Base-by-base conservation (phyloP, 2,888 invertebrate genomes). In the Gortyna flavago region DNA sequence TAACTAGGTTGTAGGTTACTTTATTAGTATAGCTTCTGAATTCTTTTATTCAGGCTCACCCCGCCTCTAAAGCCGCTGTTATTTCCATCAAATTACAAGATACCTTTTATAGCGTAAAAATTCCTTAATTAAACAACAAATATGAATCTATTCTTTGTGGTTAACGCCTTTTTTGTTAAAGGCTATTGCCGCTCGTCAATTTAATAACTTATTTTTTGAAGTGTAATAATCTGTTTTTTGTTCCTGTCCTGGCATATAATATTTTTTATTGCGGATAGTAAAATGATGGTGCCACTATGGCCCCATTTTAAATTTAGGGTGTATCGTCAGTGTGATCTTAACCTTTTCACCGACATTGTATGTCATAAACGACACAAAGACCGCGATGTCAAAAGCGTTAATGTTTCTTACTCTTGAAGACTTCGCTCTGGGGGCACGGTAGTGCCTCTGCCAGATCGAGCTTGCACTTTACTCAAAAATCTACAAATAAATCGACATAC, bases 51-150 rank as follows among this genome's bases (percentile, higher is more conserved):
- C 88, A 75, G 83, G 81, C 83, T 85, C 78, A 83, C 82, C 87
- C 89, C 87, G 88, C 89, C 90, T 80, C 81, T 73, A 77, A 59
- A 77, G 62, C 74, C 76, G 77, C 76, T 82, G 83, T 89, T 88
- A 84, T 85, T 89, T 85, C 72, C 38, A 81, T 77, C 77, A 83
- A 92, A 93, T 93, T 93, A 93, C 89, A 91, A 91, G 86, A 90
- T 90, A 88, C 91, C 92, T 92, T 92, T 94, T 95, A 95, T 93
- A 94, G 93, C 94, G 95, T 95, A 93, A 95, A 95, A 95, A 94
- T 93, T 92, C 91, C 89, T 95, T 95, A 95, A 95, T 95, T 95
- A 95, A 95, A 95, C 94, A 94, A 88, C 93, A 94, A 95, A 94
- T 94, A 94, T 91, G 91, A 92, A 91, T 92, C 92, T 88, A 93